Conservation (phyloP, 1,140 invertebrate genomes). For the Monochamus saltuarius region DNA sequence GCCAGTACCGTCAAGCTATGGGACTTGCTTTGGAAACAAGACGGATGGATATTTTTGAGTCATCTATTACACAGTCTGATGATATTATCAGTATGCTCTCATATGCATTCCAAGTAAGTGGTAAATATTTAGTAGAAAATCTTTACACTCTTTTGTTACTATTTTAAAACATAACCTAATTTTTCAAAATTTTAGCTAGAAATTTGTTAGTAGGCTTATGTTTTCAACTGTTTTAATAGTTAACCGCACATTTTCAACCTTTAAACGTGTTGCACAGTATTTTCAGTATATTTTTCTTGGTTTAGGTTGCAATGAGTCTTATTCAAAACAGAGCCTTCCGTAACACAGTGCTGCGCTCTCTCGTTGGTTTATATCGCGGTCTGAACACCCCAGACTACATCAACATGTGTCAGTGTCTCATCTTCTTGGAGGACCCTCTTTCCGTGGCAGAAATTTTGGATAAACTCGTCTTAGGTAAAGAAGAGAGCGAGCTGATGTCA, state of each 20-base stretch:
- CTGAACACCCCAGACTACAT: slow-evolving; percentile 90
- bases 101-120: slow-evolving; percentile 73
- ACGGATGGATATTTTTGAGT: slow-evolving; percentile 94
- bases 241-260: neutral
- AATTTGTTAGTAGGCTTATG: no score
- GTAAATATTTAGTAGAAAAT: neutral
- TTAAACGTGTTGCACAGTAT: slow-evolving; percentile 3
- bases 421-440: slow-evolving; percentile 91
- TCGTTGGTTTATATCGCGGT: slow-evolving; percentile 88
- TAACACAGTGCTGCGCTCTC: slow-evolving; percentile 80
- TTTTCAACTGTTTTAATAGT: neutral
- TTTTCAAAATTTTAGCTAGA: slow-evolving; percentile 1
- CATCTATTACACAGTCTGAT: slow-evolving; percentile 88
- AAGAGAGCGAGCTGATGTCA: slow-evolving; percentile 83
- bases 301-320: slow-evolving; percentile 90
- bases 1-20: slow-evolving; percentile 89
- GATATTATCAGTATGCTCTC: slow-evolving; percentile 88
- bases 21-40: slow-evolving; percentile 94
- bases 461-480: slow-evolving; percentile 77
- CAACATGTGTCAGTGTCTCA: slow-evolving; percentile 95
- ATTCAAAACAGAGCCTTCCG: slow-evolving; percentile 92
- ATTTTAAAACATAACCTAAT: neutral
- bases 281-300: slow-evolving; percentile 17
- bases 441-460: slow-evolving; percentile 90
- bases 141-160: neutral